Base-by-base conservation (phyloP, 2,888 invertebrate genomes). In the Nomada goodeniana region DNA sequence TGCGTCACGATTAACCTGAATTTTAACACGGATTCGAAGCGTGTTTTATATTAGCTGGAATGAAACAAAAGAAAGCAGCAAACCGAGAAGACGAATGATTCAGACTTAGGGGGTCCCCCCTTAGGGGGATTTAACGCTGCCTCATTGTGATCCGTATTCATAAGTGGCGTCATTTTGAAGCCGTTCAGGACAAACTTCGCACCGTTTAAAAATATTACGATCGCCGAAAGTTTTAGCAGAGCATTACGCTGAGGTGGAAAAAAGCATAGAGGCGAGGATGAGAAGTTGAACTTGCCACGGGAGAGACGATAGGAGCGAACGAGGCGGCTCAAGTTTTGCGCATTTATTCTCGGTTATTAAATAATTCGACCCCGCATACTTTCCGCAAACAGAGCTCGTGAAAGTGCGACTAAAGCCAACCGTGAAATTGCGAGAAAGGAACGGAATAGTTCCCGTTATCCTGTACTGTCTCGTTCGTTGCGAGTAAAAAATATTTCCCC, bases 331-430 rank as follows among this genome's bases (percentile, higher is more conserved):
- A 80, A 89, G 81, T 88, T 90, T 87, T 83, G 84, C 87, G 86
- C 83, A 85, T 86, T 90, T 88, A 87, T 86, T 90, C 84, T 83
- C 77, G 88, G 83, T 90, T 90, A 90, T 90, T 90, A 90, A 90
- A 90, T 90, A 90, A 89, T 86, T 69, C 83, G 81, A 84, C 78
- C 85, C 73, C 82, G 80, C 70, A 79, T 68, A 76, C 80, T 60
- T 65, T 60, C 59, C 18, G 78, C 84, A 83, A 87, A 89, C 82
- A 81, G 23, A 5, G 80, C 53, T 59, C 36, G 64, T 52, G 57
- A 71, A 75, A 75, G 76, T 73, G 61, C 42, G 63, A 57, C 20
- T 50, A 63, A 76, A 64, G 15, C 23, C 18, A n/a, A 23, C 44
- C 59, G 64, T 70, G 59, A 77, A 79, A 64, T 77, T n/a, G 47